phyloP scores from a whole-genome alignment of 1,140 invertebrate genomes.

The Ptiloglossa arizonensis region DNA sequence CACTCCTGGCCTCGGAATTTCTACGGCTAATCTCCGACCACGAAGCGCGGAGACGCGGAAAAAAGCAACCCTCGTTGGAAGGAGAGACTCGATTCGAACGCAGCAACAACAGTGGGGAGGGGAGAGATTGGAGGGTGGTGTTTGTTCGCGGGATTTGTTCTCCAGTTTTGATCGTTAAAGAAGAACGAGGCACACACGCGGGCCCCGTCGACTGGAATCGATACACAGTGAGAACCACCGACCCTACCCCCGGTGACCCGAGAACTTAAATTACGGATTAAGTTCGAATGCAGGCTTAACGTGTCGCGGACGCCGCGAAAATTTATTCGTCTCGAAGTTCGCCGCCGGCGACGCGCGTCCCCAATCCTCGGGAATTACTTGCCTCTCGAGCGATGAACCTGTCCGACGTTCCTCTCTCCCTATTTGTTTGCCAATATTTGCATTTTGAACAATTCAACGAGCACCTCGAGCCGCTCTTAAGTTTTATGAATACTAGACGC shows the following conservation, averaged over 20 bases:
- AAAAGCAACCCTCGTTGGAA: not conserved
- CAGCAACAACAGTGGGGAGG: too few relatives aligned
- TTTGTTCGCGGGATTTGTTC: conserved; percentile 1
- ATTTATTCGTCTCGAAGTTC: conserved; percentile 39
- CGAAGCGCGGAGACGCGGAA: too few relatives aligned
- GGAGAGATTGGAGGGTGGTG: too few relatives aligned
- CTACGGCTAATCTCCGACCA: not conserved
- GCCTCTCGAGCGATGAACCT: too few relatives aligned
- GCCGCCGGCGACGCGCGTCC: not conserved
- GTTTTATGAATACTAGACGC: not conserved
- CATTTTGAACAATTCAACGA: conserved; percentile 24
- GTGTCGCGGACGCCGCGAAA: not conserved
- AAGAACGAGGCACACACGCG: too few relatives aligned
- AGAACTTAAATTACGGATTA: conserved; percentile 48
- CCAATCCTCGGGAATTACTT: conserved; percentile 22
- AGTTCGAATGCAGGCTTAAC: conserved; percentile 13
- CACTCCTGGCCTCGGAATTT: conserved; percentile 38
- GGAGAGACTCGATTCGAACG: not conserved
- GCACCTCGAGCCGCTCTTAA: not conserved
- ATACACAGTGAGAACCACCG: conserved; percentile 4
- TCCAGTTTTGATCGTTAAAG: conserved; percentile 7
- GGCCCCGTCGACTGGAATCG: not conserved
- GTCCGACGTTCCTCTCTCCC: too few relatives aligned
- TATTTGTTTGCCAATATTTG: conserved; percentile 37
- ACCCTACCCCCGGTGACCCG: not conserved